These are phyloP conservation scores for Lycophotia porphyrea DNA, from an alignment of 2,888 invertebrate species.

Conservation along the genomic window DNA sequence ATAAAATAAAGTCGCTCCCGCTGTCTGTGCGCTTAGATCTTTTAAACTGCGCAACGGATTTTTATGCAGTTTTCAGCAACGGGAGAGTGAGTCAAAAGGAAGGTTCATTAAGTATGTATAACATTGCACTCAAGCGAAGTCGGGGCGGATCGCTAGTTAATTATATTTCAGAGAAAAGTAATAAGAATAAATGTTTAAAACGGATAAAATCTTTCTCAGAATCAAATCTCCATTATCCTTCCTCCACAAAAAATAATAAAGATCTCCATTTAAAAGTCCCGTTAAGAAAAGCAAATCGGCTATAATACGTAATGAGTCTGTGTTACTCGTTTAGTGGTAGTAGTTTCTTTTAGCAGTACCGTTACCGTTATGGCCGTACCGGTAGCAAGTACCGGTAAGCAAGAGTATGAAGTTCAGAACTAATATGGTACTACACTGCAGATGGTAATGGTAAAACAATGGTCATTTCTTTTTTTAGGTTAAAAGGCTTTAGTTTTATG, in stretches of 20 bases:
- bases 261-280: slow-evolving; percentile 60
- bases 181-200: not conserved
- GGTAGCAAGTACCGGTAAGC: slow-evolving; percentile 57
- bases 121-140: too few species aligned
- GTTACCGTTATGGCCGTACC: slow-evolving; percentile 51
- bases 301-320: slow-evolving; percentile 66
- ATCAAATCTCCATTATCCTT: slow-evolving; percentile 47
- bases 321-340: slow-evolving; percentile 72
- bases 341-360: slow-evolving; percentile 79
- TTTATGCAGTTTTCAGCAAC: too few species aligned
- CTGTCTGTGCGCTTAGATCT: too few species aligned
- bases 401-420: slow-evolving; percentile 61
- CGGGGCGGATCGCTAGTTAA: too few species aligned
- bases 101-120: too few species aligned
- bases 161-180: not conserved
- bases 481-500: slow-evolving; percentile 36
- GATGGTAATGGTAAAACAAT: slow-evolving; percentile 50
- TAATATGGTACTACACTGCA: slow-evolving; percentile 32
- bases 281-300: slow-evolving; percentile 65
- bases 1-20: too few species aligned
- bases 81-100: too few species aligned
- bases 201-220: slow-evolving; percentile 3
- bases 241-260: slow-evolving; percentile 47
- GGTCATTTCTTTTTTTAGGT: slow-evolving; percentile 36
- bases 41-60: too few species aligned